Conservation (phyloP, 2,113 vertebrate species). For the Bothrops jararaca region DNA sequence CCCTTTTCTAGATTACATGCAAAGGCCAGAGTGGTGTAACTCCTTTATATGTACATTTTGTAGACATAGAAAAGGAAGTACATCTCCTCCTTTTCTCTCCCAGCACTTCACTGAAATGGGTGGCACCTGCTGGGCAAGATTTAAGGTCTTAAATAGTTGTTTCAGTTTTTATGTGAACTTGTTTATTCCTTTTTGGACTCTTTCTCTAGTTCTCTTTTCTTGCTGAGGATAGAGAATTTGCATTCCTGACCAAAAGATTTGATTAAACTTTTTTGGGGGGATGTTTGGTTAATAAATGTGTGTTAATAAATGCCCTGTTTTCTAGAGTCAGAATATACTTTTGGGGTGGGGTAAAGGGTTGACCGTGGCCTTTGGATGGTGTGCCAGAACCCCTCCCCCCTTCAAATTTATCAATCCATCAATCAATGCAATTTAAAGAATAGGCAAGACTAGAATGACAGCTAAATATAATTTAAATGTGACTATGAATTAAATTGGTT, state of each 20-base stretch:
- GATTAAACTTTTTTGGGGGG: not conserved
- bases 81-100: not conserved
- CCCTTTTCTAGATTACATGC: not conserved
- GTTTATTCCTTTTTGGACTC: not conserved
- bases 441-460: not conserved
- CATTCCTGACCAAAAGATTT: not conserved
- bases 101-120: not conserved
- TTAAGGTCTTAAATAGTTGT: not conserved
- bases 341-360: not conserved
- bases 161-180: not conserved
- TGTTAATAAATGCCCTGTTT: not conserved
- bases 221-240: not conserved
- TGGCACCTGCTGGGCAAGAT: not conserved
- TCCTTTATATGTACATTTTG: not conserved
- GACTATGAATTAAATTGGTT: not conserved
- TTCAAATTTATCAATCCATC: not conserved
- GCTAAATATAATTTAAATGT: not conserved
- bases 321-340: not conserved
- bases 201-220: not conserved
- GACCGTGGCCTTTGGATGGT: not conserved
- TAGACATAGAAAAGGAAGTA: not conserved
- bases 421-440: not conserved
- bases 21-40: not conserved
- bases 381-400: not conserved
- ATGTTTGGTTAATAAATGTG: not conserved